Percentiles rank a stretch among this genome's conserved stretches.
These are phyloP conservation scores for Andricus quercusramuli DNA, from an alignment of 2,888 invertebrate genomes.

Conservation along the genomic window DNA sequence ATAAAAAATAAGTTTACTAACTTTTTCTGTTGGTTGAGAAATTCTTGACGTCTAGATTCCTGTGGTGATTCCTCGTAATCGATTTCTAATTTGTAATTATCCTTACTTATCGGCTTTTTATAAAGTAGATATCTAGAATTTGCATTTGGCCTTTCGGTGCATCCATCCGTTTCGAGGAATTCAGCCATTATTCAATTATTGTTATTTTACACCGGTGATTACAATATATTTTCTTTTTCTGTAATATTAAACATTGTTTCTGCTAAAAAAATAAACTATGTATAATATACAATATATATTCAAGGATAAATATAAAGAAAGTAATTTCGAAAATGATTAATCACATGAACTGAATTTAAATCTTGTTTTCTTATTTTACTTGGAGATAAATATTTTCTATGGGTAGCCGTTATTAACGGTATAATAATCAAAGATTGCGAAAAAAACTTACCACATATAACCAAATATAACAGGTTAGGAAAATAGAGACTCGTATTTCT, in stretches of 20 bases:
- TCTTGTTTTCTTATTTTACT: no score
- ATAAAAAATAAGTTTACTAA: conserved; percentile 51
- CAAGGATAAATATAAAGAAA: no score
- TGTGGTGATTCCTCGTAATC: conserved; percentile 71
- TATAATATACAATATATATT: no score
- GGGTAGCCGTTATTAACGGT: no score
- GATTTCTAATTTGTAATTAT: conserved; percentile 68
- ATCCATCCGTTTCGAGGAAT: not conserved
- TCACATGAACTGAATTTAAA: no score
- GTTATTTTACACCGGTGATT: not conserved
- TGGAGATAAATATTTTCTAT: no score
- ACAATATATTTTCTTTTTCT: conserved; percentile 6
- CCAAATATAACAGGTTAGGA: no score
- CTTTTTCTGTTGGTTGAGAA: conserved; percentile 73
- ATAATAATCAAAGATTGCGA: no score
- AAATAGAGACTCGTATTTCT: no score
- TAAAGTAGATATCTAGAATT: conserved; percentile 64
- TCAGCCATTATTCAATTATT: conserved; percentile 14
- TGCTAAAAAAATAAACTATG: no score
- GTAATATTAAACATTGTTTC: not conserved
- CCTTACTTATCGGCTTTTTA: conserved; percentile 72
- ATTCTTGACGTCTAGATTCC: conserved; percentile 70
- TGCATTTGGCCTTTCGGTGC: conserved; percentile 9
- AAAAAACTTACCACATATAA: no score
- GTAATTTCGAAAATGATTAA: no score